Base-by-base conservation (phyloP, 1,140 invertebrate species). In the Tetragonula clypearis region DNA sequence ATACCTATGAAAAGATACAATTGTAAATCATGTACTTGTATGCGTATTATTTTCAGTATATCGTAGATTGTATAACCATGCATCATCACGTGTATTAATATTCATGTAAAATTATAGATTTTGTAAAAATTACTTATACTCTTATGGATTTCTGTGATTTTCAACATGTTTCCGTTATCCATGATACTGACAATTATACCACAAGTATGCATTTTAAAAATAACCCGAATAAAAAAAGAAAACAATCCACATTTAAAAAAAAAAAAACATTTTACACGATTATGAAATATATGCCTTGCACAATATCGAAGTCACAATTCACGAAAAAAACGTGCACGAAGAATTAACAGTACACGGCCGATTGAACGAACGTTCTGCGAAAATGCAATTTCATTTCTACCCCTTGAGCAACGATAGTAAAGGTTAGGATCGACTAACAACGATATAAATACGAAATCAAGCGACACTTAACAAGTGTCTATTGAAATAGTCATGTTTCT, bases 401-500 rank as follows among this genome's bases (percentile, higher is more conserved):
- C 23, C n/a, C 17, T 74, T 30, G 4, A 35, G 19, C 53, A 65
- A 19, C 56, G 71, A 69, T 6, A 75, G 78, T n/a, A 65, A 66
- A 86, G 80, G 87, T 89, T 88, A 88, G 80, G 68, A 21, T 68
- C 49, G 41, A 66, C 76, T 58, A 79, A 69, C 66, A 56, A 53
- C 66, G 68, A 83, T 73, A 83, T 73, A 83, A 83, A 86, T 68
- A 17, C 41, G 62, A 62, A 26, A 79, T 65, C 19, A n/a, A 71
- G 35, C 17, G 41, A 80, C 72, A 80, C 72, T 68, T 30, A 30
- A 41, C 30, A 62, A 84, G 75, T 69, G 86, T 88, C 74, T 58
- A 58, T 89, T 62, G 66, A 65, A 88, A 88, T 79, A 60, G 71
- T 69, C 58, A 49, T 41, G 79, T 74, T 86, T 86, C 60, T 76